Base-by-base conservation (phyloP, 2,113 vertebrate genomes). In the Hippopotamus amphibius region DNA sequence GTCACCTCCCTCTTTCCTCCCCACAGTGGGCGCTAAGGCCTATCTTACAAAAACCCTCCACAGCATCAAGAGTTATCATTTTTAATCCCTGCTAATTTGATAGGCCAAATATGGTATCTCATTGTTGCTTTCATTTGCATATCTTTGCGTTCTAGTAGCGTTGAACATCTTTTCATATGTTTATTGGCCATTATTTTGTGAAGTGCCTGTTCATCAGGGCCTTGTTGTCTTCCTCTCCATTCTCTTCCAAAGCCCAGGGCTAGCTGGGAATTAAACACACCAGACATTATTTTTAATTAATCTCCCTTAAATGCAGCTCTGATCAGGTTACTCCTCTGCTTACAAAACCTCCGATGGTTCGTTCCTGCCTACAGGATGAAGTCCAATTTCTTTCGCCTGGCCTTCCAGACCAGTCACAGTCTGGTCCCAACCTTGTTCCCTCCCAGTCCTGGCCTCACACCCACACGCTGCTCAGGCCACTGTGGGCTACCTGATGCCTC, bases 271-370 rank as follows among this genome's bases (percentile, higher is more conserved):
- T 98, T 97, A 96, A 97, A 96, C 74, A 95, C 92, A 87, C 28
- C 80, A 95, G 93, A 97, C 95, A 95, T 96, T 96, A 97, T 97
- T 97, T 98, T 98, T 96, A 96, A 98, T 98, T 96, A 98, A 97
- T 97, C 92, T 96, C 97, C 94, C 87, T 97, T 97, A 97, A 97
- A 95, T 87, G 97, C 90, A 86, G 90, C 90, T 97, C 82, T 95
- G 95, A 95, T 97, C 96, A 84, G 95, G 83, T 96, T 97, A 97
- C 74, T 96, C 65, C 68, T 80, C 50, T 96, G 94, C 92, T 96
- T 92, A 93, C 22, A 65, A 97, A 97, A 89, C 86, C 92, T 96
- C 95, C 66, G 95, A 95, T 93, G 79, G 95, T 81, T 98, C 59
- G 26, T 95, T 93, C 94, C 72, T 94, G 94, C 83, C 90, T 69